Evolutionary conservation across 1,140 invertebrate genomes (phyloP).

Genomic region (Archivesica marissinica): DNA sequence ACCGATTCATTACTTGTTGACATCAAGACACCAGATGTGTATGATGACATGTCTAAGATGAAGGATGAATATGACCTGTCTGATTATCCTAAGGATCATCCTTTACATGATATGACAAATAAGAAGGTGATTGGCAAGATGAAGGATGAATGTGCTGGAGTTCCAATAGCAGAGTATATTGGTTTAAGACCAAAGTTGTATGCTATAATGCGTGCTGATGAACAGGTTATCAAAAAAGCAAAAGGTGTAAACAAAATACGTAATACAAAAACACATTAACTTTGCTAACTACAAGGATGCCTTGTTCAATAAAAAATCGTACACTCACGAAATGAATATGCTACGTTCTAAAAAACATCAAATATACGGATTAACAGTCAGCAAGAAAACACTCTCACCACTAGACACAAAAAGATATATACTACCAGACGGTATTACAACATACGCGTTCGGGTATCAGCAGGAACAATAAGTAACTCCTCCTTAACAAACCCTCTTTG

Average conservation of each 20-base stretch:
- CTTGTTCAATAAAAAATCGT: constrained; percentile 15
- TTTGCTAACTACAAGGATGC: constrained; percentile 16
- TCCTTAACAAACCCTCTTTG: constrained; percentile 61
- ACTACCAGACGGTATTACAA: constrained; percentile 36
- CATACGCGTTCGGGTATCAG: constrained; percentile 41
- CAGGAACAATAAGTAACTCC: constrained; percentile 52
- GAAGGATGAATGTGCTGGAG: constrained; percentile 84
- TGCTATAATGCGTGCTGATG: constrained; percentile 20
- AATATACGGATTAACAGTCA: constrained; percentile 37
- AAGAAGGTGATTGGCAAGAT: constrained; percentile 85
- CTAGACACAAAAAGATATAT: constrained; percentile 39
- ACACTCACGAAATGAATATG: constrained; percentile 63
- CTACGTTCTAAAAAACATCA: constrained; percentile 55
- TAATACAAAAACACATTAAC: constrained; percentile 7
- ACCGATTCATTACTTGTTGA: constrained; percentile 83
- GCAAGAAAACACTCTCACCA: constrained; percentile 14
- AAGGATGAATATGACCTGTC: constrained; percentile 55
- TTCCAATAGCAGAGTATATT: constrained; percentile 16
- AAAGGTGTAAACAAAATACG: constrained; percentile 59
- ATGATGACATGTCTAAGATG: constrained; percentile 77
- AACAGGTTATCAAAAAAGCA: constrained; percentile 67
- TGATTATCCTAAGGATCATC: constrained; percentile 62
- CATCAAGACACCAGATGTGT: constrained; percentile 82
- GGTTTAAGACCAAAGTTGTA: constrained; percentile 42
- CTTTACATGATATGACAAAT: constrained; percentile 70